A percentile compares a stretch with the other conserved stretches of the same genome.
Conservation (phyloP, 2,888 invertebrate species). For the Patella depressa region DNA sequence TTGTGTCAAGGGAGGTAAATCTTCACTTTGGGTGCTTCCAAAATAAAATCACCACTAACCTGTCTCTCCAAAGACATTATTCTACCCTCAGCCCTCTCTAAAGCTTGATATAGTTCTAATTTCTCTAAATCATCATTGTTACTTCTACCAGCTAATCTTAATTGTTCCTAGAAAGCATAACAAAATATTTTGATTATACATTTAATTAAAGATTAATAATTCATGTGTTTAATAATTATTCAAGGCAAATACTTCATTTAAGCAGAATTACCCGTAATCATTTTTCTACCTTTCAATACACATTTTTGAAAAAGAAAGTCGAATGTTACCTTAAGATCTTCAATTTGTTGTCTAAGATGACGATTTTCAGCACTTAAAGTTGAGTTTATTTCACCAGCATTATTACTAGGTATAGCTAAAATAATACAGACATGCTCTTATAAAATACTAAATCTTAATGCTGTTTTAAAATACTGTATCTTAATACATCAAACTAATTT, state of each 20-base stretch:
- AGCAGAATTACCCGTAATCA: too few species aligned
- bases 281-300: too few species aligned
- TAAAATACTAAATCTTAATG: too few species aligned
- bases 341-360: slow-evolving; percentile 57
- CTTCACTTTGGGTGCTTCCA: neutral
- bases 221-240: neutral
- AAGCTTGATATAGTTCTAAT: slow-evolving; percentile 64
- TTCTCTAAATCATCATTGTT: slow-evolving; percentile 58
- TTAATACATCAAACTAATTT: too few species aligned
- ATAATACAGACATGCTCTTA: neutral
- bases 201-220: neutral
- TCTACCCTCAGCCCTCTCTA: slow-evolving; percentile 65
- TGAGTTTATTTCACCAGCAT: slow-evolving; percentile 53
- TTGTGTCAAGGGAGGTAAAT: neutral
- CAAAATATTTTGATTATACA: slow-evolving; percentile 11
- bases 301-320: too few species aligned
- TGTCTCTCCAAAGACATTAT: slow-evolving; percentile 68
- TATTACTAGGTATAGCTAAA: slow-evolving; percentile 40
- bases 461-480: too few species aligned
- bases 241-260: neutral
- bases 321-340: slow-evolving; percentile 52
- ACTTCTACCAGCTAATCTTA: slow-evolving; percentile 39
- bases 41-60: slow-evolving; percentile 41
- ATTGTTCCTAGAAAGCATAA: slow-evolving; percentile 44
- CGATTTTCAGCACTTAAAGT: slow-evolving; percentile 64